Evolutionary conservation across 2,888 invertebrate genomes (phyloP).

Genomic region (Metalampra italica): DNA sequence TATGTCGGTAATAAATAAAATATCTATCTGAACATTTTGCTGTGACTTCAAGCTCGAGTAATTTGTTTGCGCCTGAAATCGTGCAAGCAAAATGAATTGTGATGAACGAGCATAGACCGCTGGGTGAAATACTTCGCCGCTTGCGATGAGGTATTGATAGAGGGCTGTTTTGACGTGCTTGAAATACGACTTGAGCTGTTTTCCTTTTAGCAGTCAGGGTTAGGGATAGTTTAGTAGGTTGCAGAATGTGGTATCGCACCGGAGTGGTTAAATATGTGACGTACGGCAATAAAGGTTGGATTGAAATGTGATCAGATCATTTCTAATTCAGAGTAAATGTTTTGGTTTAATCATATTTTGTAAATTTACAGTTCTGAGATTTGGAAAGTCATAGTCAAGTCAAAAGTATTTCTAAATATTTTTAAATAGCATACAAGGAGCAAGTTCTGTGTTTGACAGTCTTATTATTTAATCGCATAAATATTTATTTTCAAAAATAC

Average conservation of each 20-base stretch:
- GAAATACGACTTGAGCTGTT: conserved; percentile 17
- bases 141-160: conserved; percentile 27
- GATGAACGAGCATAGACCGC: conserved; percentile 23
- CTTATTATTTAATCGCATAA: too few species aligned
- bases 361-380: too few species aligned
- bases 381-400: too few species aligned
- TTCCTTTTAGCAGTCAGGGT: conserved; percentile 13
- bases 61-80: conserved; percentile 19
- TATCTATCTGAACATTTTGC: conserved; percentile 3
- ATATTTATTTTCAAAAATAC: too few species aligned
- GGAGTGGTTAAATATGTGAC: neutral
- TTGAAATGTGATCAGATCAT: too few species aligned
- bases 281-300: too few species aligned
- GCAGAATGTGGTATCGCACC: neutral
- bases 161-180: conserved; percentile 21
- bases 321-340: too few species aligned
- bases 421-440: too few species aligned
- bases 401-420: too few species aligned
- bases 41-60: conserved; percentile 6
- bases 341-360: too few species aligned
- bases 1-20: neutral
- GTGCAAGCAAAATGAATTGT: conserved; percentile 30
- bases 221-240: neutral
- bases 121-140: conserved; percentile 22
- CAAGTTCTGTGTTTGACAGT: too few species aligned